Evolutionary conservation across 2,888 invertebrate genomes (phyloP), one percentile per base, ranked within the genome.

Genomic region (Venusia cambrica): DNA sequence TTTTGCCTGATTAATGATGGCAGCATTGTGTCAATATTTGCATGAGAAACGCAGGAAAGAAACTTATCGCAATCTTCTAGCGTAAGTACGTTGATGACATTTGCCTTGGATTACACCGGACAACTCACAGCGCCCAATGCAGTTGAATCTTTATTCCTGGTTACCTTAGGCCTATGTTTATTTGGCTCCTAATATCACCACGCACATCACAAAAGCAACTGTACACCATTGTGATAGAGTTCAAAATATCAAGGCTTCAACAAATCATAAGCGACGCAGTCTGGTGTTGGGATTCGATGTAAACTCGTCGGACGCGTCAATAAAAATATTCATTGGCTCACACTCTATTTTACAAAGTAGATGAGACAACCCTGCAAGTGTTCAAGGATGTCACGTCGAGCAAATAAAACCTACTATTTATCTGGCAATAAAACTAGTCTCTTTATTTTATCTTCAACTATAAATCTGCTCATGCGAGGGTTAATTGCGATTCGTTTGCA

Each of bases 291-390:
- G 58, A 55, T 55, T 36, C 51, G 55, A 59, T 56, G 72, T 58
- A 69, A 73, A 77, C 74, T 69, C 58, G 77, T 73, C 69, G 58
- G 72, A 68, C 76, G 66, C 74, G 76, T 83, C 81, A 78, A 83
- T 84, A 83, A 87, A 85, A 83, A 85, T 87, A 85, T 87, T 85
- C 81, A 84, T 87, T 79, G 72, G 71, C 74, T 80, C 70, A 75
- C 77, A 80, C 81, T 83, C 79, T 83, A 76, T 80, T 85, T 78
- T 81, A 74, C 78, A 75, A n/a, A n/a, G 69, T 67, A 73, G 74
- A 78, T 76, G 75, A 70, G 76, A 79, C 75, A 75, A 65, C 69
- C 64, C 64, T 73, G 57, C 50, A 47, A 57, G 51, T 48, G 49
- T 49, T 62, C 61, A 83, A 63, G 83, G 83, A 65, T 73, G 77